Conservation (phyloP, 2,113 vertebrate genomes). For the Heteronetta atricapilla region DNA sequence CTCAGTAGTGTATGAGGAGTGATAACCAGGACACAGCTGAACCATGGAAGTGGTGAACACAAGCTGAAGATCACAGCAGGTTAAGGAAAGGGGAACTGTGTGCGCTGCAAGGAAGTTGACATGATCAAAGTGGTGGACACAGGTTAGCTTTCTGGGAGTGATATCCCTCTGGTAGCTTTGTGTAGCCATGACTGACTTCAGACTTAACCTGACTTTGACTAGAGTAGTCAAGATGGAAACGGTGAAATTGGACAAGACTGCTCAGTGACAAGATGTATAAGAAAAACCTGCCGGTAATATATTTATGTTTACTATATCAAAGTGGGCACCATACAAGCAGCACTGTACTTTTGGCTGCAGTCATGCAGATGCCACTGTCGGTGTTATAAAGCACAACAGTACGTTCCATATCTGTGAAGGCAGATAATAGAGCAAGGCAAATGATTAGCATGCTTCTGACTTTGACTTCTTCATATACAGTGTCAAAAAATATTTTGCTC, state of each 20-base stretch:
- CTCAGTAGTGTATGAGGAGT: neutral
- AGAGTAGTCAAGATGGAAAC: neutral
- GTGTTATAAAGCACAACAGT: neutral
- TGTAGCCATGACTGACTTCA: neutral
- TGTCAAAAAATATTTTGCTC: neutral
- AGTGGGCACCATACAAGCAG: neutral
- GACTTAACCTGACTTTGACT: neutral
- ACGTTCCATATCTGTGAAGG: neutral
- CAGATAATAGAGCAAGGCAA: neutral
- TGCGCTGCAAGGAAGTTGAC: neutral
- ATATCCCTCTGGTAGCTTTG: neutral
- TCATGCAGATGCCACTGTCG: neutral
- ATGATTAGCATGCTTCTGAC: neutral
- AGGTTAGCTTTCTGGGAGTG: neutral
- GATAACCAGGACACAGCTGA: neutral
- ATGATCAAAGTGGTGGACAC: neutral
- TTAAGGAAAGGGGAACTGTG: neutral
- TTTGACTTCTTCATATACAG: neutral
- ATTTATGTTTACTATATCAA: neutral
- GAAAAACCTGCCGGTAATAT: neutral
- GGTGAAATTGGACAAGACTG: neutral
- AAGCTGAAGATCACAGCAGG: neutral
- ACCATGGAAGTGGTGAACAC: neutral
- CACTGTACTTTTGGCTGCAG: neutral
- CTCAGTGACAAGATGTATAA: neutral